Evolutionary conservation across 1,140 invertebrate genomes (phyloP), one percentile per base, ranked within the genome.

Genomic region (Cydia amplana): DNA sequence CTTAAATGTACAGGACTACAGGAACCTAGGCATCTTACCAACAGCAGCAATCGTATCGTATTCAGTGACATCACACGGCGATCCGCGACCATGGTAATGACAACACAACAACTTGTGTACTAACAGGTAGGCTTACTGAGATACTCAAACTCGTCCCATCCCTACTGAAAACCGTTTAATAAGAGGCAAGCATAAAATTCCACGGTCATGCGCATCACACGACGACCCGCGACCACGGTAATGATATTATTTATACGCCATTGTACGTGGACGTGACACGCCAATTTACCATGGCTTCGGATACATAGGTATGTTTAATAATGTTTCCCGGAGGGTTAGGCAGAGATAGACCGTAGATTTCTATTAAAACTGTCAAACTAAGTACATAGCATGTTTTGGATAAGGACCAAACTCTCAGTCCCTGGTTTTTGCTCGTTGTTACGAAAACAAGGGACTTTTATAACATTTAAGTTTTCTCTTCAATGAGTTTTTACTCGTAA

Each of bases 171-270:
- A 60, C 55, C 55, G 55, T 60, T 60, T 60, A 60, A 60, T 60
- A 60, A 60, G 55, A 60, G 55, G 20, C 55, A 23, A 60, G 55
- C 55, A 78, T 79, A 79, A 81, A 79, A 81, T 76, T 75, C 73
- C 75, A 81, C 75, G 78, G 18, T 60, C 55, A 60, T 23, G 74
- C 49, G 55, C 72, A 74, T 51, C 73, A 51, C 64, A 74, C 55
- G 78, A 78, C 78, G 77, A 74, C 75, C 40, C 67, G 63, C 76
- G 80, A 79, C 76, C 78, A 77, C 76, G 75, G 51, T 74, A 75
- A 79, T 74, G 60, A 36, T 20, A 76, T 83, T 80, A 85, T 83
- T 85, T 85, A 85, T 85, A 81, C 74, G 75, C 81, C 78, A 85
- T 85, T 85, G 83, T 85, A 76, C 80, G 65, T 73, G 76, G 73